phyloP scores from a whole-genome alignment of 2,113 vertebrate genomes.

The Cepphus grylle region DNA sequence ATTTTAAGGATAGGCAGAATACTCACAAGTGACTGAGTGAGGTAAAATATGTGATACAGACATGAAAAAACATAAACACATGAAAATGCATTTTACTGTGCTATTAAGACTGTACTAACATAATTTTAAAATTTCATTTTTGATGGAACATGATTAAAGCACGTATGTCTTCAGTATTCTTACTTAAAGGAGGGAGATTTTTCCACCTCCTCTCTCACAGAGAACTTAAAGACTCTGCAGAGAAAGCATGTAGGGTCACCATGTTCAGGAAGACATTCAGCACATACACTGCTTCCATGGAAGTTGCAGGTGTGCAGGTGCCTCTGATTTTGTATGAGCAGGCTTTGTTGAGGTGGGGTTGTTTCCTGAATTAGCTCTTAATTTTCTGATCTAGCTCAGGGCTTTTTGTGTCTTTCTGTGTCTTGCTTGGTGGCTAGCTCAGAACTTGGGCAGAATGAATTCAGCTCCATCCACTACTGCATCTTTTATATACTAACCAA shows the following conservation, averaged over 20 bases:
- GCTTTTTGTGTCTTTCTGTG: neutral
- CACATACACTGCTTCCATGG: accelerated
- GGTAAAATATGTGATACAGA: accelerated
- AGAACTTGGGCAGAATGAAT: neutral
- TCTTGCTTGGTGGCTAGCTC: neutral
- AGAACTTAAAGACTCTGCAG: neutral
- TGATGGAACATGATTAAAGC: neutral
- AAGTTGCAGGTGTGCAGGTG: neutral
- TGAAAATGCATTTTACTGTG: neutral
- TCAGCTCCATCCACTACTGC: neutral
- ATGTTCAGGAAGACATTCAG: neutral
- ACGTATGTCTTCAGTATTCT: neutral
- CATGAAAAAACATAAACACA: neutral
- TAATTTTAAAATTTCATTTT: neutral
- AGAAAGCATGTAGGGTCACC: neutral
- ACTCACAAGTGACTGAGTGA: neutral
- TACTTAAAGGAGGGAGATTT: neutral
- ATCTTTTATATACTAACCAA: neutral
- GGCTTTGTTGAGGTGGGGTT: neutral
- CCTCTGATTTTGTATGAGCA: neutral
- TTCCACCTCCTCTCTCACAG: neutral
- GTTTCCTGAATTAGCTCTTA: neutral
- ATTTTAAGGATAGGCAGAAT: neutral
- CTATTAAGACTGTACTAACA: neutral
- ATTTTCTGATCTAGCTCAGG: neutral